A percentile compares a stretch with the other conserved stretches of the same genome.
phyloP scores from a whole-genome alignment of 2,888 invertebrate genomes.

The Lepetodrilus schrolli region DNA sequence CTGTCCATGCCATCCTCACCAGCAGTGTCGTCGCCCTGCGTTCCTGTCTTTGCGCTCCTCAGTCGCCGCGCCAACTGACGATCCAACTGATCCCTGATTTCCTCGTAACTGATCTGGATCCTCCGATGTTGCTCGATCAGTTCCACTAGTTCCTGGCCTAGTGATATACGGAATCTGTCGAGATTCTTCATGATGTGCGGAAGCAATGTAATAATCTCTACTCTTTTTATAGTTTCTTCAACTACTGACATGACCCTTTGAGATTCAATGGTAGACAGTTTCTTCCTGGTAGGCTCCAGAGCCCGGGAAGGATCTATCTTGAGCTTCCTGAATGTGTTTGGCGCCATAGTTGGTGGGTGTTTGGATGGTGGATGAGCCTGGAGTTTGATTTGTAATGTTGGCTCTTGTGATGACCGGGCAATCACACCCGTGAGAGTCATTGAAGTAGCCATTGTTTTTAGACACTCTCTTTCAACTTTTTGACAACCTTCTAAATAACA shows the following conservation, averaged over 20 bases:
- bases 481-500: too few relatives aligned
- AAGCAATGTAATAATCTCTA: conserved; percentile 67
- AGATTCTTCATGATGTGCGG: conserved; percentile 69
- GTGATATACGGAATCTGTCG: conserved; percentile 64
- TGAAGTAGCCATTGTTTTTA: conserved; percentile 34
- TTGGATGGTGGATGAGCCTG: conserved; percentile 45
- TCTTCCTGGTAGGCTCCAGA: conserved; percentile 73
- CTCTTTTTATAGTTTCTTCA: conserved; percentile 69
- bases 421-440: conserved; percentile 35
- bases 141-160: conserved; percentile 68
- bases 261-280: conserved; percentile 73
- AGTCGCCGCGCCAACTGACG: conserved; percentile 45
- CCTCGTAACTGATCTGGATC: conserved; percentile 65
- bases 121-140: conserved; percentile 66
- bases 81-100: conserved; percentile 61
- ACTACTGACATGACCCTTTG: conserved; percentile 74
- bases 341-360: conserved; percentile 8
- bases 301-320: conserved; percentile 71
- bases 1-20: not conserved
- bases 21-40: not conserved
- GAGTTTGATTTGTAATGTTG: conserved; percentile 63
- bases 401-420: conserved; percentile 47
- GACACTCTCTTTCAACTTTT: too few relatives aligned
- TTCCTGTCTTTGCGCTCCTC: conserved; percentile 12
- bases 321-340: conserved; percentile 36